Conservation (phyloP, 2,113 vertebrate species). For the Phyllopteryx taeniolatus region DNA sequence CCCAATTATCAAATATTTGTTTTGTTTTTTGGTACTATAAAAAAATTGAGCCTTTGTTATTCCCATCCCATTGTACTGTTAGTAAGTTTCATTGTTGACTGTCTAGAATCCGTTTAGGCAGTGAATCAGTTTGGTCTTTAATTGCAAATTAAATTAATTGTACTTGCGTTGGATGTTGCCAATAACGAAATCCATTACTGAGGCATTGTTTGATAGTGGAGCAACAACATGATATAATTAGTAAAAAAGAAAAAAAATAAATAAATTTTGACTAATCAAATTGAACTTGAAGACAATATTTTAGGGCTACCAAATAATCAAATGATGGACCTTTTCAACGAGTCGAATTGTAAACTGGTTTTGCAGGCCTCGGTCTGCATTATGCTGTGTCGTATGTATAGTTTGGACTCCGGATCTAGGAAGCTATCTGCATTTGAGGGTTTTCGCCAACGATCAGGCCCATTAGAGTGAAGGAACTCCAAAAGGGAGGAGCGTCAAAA, state of each 20-base stretch:
- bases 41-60: not conserved
- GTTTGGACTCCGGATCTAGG: conserved; percentile 7
- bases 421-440: conserved; percentile 10
- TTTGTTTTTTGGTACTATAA: not conserved
- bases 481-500: conserved; percentile 18
- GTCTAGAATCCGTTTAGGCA: not conserved
- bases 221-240: not conserved
- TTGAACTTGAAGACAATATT: not conserved
- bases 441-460: conserved; percentile 13
- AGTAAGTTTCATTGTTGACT: not conserved
- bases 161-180: no score
- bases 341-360: not conserved
- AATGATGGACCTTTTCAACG: not conserved
- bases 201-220: not conserved
- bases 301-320: not conserved
- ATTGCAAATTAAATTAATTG: not conserved
- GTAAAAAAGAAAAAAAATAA: no score
- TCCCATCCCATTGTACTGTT: not conserved
- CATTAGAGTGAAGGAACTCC: conserved; percentile 33
- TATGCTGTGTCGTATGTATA: conserved; percentile 1
- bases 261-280: not conserved
- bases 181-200: not conserved
- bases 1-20: not conserved
- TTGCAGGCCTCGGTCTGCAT: conserved; percentile 2
- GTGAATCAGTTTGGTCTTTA: not conserved